phyloP scores from a whole-genome alignment of 2,888 invertebrate genomes.

The Dryomyza anilis region DNA sequence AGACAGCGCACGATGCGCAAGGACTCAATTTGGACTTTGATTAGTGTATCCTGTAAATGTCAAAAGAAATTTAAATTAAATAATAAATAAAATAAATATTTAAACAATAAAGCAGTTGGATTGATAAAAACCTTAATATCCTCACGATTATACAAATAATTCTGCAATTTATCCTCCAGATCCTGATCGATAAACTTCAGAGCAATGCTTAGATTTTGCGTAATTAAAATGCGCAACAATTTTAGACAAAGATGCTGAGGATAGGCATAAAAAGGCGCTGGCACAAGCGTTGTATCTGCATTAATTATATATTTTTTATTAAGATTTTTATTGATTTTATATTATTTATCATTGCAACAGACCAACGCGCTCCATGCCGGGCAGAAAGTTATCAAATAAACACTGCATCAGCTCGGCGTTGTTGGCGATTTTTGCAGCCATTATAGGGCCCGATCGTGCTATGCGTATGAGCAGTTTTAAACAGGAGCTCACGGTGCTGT shows the following conservation, averaged over 20 bases:
- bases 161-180: constrained; percentile 49
- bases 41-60: constrained; percentile 49
- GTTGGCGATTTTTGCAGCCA: constrained; percentile 68
- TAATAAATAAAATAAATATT: neutral
- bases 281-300: constrained; percentile 35
- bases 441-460: constrained; percentile 75
- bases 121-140: constrained; percentile 50
- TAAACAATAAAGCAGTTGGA: neutral
- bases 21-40: constrained; percentile 68
- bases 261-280: constrained; percentile 65
- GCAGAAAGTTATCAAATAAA: constrained; percentile 66
- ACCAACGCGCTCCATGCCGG: constrained; percentile 45
- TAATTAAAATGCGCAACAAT: constrained; percentile 73
- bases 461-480: constrained; percentile 81
- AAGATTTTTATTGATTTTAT: no score
- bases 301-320: constrained; percentile 57
- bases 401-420: constrained; percentile 70
- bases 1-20: constrained; percentile 54
- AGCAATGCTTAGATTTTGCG: constrained; percentile 62
- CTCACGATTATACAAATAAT: constrained; percentile 51
- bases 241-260: constrained; percentile 76
- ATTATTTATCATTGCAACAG: constrained; percentile 30
- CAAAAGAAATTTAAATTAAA: no score
- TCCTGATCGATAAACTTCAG: constrained; percentile 45
- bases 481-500: constrained; percentile 74